These are phyloP conservation scores for Ia io DNA, from an alignment of 2,113 vertebrate species.

Conservation along the genomic window DNA sequence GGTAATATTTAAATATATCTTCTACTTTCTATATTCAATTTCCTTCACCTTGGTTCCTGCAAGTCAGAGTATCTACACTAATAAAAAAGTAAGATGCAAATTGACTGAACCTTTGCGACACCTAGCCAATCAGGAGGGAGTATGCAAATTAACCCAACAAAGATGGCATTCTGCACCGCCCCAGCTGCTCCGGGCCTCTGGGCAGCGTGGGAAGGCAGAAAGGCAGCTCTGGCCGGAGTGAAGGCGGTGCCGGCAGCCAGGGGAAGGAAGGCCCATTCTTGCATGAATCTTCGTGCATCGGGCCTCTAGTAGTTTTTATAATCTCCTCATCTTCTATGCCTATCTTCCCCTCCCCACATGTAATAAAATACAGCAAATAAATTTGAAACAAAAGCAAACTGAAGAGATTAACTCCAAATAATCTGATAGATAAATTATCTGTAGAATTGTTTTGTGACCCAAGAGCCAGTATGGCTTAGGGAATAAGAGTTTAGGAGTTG, in stretches of 20 bases:
- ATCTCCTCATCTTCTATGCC: not conserved
- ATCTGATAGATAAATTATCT: not conserved
- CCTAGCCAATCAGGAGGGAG: no score
- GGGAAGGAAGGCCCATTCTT: no score
- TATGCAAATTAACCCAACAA: no score
- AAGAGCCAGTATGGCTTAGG: not conserved
- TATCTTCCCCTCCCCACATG: not conserved
- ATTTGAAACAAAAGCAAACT: not conserved
- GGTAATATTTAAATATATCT: not conserved
- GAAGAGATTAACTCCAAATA: not conserved
- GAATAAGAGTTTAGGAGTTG: not conserved
- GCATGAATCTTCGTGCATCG: no score
- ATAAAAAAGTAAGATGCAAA: no score
- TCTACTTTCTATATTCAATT: slow-evolving; percentile 3
- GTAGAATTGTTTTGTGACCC: not conserved
- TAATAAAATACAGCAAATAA: slow-evolving; percentile 21
- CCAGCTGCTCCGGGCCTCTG: no score
- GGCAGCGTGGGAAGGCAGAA: no score
- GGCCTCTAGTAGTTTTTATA: not conserved
- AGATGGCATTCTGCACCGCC: no score
- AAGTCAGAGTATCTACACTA: not conserved
- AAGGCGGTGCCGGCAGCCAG: no score
- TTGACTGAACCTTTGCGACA: no score
- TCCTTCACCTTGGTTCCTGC: not conserved
- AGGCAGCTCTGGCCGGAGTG: no score